Percentiles rank a stretch among this genome's conserved stretches.
phyloP scores from a whole-genome alignment of 2,113 vertebrate species.

The Nothobranchius furzeri region DNA sequence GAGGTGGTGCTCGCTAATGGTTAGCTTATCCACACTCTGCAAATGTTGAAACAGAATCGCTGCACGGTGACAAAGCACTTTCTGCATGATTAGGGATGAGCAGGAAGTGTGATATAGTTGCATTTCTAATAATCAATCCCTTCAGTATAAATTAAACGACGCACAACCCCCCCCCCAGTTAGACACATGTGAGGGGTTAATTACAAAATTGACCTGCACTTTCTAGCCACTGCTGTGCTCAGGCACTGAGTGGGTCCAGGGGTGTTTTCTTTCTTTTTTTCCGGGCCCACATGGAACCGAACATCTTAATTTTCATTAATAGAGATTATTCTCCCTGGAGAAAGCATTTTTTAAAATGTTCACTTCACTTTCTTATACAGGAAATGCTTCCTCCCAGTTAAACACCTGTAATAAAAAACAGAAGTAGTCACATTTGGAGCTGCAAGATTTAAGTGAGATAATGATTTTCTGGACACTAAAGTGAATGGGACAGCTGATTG shows the following conservation, averaged over 20 bases:
- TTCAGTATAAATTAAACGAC: too few relatives aligned
- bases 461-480: not conserved
- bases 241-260: constrained; percentile 14
- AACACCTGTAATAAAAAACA: not conserved
- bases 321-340: not conserved
- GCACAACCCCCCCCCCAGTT: too few relatives aligned
- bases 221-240: constrained; percentile 34
- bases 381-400: not conserved
- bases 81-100: constrained; percentile 2
- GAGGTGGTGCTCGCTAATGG: constrained; percentile 3
- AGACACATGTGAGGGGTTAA: constrained; percentile 53
- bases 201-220: constrained; percentile 57
- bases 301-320: constrained; percentile 59
- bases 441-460: not conserved
- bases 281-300: constrained; percentile 22
- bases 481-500: not conserved
- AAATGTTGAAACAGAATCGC: not conserved
- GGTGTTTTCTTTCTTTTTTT: constrained; percentile 7
- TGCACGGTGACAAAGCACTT: not conserved
- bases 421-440: not conserved
- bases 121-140: constrained; percentile 9
- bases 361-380: not conserved
- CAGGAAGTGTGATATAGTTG: not conserved
- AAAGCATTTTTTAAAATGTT: constrained; percentile 20
- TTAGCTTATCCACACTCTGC: not conserved